Evolutionary conservation across 1,140 invertebrate genomes (phyloP).

Genomic region (Zeugodacus cucurbitae): DNA sequence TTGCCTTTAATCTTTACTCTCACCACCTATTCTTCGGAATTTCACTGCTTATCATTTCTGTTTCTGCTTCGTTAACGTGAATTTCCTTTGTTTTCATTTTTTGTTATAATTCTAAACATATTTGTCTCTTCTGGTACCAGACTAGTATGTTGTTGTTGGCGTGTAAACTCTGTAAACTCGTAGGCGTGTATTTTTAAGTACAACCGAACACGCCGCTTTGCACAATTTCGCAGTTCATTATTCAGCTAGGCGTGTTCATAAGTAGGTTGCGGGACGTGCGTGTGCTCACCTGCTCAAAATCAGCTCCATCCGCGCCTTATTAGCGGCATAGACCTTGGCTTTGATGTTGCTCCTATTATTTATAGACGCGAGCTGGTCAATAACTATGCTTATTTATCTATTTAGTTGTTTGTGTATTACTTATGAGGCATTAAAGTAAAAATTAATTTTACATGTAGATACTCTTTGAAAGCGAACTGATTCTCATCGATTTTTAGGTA

Average conservation of each 20-base stretch:
- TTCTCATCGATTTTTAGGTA: too few species aligned
- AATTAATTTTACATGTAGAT: too few species aligned
- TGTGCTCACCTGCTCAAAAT: not conserved
- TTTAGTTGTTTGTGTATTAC: too few species aligned
- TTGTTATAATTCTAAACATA: not conserved
- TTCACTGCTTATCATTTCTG: not conserved
- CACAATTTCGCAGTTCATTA: slow-evolving; percentile 32
- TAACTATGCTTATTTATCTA: not conserved
- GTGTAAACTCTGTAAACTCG: not conserved
- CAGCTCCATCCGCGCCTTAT: not conserved
- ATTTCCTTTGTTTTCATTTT: not conserved
- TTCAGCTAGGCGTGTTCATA: not conserved
- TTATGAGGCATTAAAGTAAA: too few species aligned
- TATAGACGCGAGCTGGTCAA: not conserved
- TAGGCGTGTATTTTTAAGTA: not conserved
- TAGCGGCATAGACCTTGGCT: not conserved
- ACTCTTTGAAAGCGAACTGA: too few species aligned
- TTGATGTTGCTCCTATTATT: not conserved
- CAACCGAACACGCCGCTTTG: not conserved
- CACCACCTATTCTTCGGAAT: not conserved
- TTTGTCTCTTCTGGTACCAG: not conserved
- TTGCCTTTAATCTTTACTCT: not conserved
- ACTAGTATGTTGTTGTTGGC: not conserved
- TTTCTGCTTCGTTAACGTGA: not conserved
- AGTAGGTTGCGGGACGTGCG: not conserved